Conservation (phyloP, 2,113 vertebrate genomes). For the Ceyx margarethae region DNA sequence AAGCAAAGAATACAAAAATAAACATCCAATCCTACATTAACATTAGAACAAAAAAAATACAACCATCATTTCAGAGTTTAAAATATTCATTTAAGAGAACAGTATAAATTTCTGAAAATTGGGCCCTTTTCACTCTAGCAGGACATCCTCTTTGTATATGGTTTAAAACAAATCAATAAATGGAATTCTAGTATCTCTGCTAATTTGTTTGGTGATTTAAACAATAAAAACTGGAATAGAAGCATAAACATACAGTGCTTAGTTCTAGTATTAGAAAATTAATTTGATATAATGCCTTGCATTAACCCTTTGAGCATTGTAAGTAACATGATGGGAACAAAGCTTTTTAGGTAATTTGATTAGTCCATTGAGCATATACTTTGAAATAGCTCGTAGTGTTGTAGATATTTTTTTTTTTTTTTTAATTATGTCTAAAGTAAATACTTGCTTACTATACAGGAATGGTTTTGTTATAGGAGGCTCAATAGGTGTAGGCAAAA, state of each 20-base stretch:
- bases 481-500: conserved; percentile 71
- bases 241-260: conserved; percentile 78
- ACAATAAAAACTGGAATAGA: conserved; percentile 78
- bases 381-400: conserved; percentile 68
- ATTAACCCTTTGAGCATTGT: conserved; percentile 87
- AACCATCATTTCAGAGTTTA: not conserved
- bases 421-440: conserved; percentile 22
- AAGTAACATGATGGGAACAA: conserved; percentile 69
- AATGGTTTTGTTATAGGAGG: conserved; percentile 69
- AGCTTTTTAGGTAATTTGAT: conserved; percentile 71
- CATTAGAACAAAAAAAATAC: too few relatives aligned
- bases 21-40: too few relatives aligned
- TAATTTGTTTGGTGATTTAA: conserved; percentile 69
- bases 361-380: conserved; percentile 66
- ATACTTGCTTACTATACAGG: conserved; percentile 73
- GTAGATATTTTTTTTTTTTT: conserved; percentile 40
- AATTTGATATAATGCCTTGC: conserved; percentile 78
- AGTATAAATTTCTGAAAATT: conserved; percentile 68
- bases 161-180: conserved; percentile 64
- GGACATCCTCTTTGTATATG: conserved; percentile 62
- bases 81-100: conserved; percentile 19
- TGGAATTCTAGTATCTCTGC: conserved; percentile 72
- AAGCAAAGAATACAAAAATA: too few relatives aligned
- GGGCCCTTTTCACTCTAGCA: conserved; percentile 68
- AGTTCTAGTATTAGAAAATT: conserved; percentile 76